Conservation (phyloP, 2,797 vertebrate genomes). For the Smutsia gigantea region DNA sequence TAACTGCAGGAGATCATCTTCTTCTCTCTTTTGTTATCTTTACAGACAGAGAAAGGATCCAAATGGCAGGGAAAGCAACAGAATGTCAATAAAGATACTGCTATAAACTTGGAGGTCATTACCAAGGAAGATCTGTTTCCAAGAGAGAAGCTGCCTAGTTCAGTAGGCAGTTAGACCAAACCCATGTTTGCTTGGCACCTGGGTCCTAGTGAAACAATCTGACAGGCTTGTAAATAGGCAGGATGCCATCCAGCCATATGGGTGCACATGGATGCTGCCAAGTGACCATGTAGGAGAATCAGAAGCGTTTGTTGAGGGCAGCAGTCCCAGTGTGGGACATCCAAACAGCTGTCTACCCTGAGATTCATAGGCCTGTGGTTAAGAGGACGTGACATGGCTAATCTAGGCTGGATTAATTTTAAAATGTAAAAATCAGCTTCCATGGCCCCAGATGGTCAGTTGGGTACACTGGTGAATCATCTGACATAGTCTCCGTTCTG, state of each 20-base stretch:
- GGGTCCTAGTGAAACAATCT: constrained; percentile 70
- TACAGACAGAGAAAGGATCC: not conserved
- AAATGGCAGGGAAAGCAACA: constrained; percentile 40
- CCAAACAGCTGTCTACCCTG: constrained; percentile 86
- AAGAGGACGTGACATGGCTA: constrained; percentile 84
- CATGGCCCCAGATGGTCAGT: constrained; percentile 66
- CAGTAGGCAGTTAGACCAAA: constrained; percentile 51
- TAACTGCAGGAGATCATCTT: not conserved
- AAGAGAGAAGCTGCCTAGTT: constrained; percentile 34
- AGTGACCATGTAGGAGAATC: constrained; percentile 87
- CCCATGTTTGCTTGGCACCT: constrained; percentile 61
- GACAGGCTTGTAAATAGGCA: constrained; percentile 80
- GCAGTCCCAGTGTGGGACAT: constrained; percentile 83
- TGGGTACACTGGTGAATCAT: not conserved
- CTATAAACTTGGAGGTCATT: not conserved
- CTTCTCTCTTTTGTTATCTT: not conserved
- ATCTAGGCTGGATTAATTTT: constrained; percentile 81
- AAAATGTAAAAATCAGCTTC: constrained; percentile 79
- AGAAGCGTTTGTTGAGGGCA: constrained; percentile 87
- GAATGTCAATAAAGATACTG: constrained; percentile 48
- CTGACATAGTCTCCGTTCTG: not conserved
- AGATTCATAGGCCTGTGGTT: constrained; percentile 83
- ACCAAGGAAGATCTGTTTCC: not conserved
- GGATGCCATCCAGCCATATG: constrained; percentile 86
- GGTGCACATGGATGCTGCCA: constrained; percentile 79